A percentile compares a stretch with the other conserved stretches of the same genome.
Conservation (phyloP, 2,113 vertebrate genomes). For the Rafetus swinhoei region DNA sequence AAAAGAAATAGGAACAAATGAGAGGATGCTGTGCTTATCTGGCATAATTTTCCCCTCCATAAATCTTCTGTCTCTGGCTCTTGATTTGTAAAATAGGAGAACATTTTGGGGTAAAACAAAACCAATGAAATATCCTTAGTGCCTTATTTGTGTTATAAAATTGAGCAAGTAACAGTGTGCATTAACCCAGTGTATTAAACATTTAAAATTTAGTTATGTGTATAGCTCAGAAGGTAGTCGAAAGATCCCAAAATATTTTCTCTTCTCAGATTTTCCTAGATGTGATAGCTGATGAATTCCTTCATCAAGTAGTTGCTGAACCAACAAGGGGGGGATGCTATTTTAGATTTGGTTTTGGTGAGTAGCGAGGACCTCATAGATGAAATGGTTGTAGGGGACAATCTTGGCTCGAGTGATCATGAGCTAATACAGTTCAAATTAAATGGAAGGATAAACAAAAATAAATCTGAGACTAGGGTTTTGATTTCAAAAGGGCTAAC, state of each 20-base stretch:
- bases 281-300: too few relatives aligned
- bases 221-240: not conserved
- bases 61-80: conserved; percentile 5
- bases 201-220: not conserved
- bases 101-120: not conserved
- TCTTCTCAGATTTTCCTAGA: too few relatives aligned
- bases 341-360: too few relatives aligned
- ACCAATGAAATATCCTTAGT: not conserved
- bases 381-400: too few relatives aligned
- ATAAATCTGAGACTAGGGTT: too few relatives aligned
- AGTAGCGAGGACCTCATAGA: too few relatives aligned
- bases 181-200: not conserved
- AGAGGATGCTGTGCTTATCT: not conserved
- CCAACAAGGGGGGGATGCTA: too few relatives aligned
- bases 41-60: not conserved
- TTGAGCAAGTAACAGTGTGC: not conserved
- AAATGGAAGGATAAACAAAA: too few relatives aligned
- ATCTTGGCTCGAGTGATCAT: too few relatives aligned
- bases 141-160: not conserved
- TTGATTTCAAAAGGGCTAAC: too few relatives aligned
- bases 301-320: too few relatives aligned
- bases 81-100: conserved; percentile 1
- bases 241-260: not conserved
- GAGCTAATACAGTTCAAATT: too few relatives aligned
- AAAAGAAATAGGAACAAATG: conserved; percentile 19